Base-by-base conservation (phyloP, 2,888 invertebrate species). In the Leptinotarsa peninsularis region DNA sequence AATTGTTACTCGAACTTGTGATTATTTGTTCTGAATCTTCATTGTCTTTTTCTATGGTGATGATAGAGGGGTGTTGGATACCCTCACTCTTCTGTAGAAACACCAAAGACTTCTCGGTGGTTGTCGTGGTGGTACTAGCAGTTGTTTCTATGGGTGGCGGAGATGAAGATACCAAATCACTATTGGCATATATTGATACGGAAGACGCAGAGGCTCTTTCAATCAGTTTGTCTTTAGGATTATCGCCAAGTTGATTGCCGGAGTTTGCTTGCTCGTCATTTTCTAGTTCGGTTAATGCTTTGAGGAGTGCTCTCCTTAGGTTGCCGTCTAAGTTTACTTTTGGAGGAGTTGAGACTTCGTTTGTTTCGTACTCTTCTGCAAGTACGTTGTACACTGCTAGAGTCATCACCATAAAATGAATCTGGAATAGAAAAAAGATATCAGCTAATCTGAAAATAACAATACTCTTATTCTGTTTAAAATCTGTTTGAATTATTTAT, bases 241-340 rank as follows among this genome's bases (percentile, higher is more conserved):
- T 27, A 10, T 73, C 54, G 67, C 85, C 85, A 4, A 87, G 85
- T 14, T 88, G 88, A 71, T 89, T 90, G 78, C 90, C 90, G 13
- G 84, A 60, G 58, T 81, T 81, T 50, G 78, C 74, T 4, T 90
- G 89, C 18, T 91, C 91, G 78, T 91, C 92, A 79, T 92, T 91
- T 87, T 95, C 95, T 68, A 95, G 88, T 83, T 95, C 94, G 70
- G 92, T 93, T 4, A 96, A 89, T 15, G 95, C 95, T 88, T 93
- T 93, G 5, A 95, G 88, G 60, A 95, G 88, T 1, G 95, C 95
- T 87, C 93, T 92, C 18, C 95, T 90, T 50, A 96, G 91, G 78
- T 93, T 93, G 66, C 93, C 93, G 86, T 95, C 95, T 73, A 95
- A 87, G 75, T 93, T 91, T 1, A 92, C 90, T 67, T 76, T 70